phyloP scores from a whole-genome alignment of 2,113 vertebrate genomes.

The Otocyon megalotis region DNA sequence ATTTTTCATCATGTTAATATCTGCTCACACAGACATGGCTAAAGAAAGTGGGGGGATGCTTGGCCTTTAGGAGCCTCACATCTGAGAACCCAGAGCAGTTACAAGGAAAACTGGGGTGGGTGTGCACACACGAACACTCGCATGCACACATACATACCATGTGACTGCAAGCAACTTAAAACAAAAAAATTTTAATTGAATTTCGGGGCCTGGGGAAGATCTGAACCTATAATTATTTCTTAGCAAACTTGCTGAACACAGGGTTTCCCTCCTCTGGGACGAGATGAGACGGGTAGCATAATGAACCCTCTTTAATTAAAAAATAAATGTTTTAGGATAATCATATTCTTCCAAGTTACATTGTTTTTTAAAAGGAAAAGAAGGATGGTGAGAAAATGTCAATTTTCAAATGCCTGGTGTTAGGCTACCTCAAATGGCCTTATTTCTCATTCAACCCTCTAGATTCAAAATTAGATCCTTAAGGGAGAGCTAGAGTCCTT shows the following conservation, averaged over 20 bases:
- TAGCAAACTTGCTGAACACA: constrained; percentile 84
- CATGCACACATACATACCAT: constrained; percentile 49
- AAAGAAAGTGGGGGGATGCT: background rate
- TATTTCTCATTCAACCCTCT: background rate
- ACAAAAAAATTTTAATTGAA: constrained; percentile 84
- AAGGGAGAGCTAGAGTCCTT: background rate
- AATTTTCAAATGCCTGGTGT: constrained; percentile 44
- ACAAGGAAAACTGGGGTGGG: constrained; percentile 25
- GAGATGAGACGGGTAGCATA: constrained; percentile 83
- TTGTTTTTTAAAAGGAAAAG: constrained; percentile 64
- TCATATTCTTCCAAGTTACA: constrained; percentile 79
- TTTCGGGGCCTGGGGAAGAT: constrained; percentile 82
- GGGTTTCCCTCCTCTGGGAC: constrained; percentile 79
- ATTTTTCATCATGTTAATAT: constrained; percentile 4
- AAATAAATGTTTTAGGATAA: constrained; percentile 84
- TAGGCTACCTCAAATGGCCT: background rate
- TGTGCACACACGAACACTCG: background rate
- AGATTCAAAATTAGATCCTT: background rate
- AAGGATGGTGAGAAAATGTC: constrained; percentile 64
- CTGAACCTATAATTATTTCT: constrained; percentile 85
- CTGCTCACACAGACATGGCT: background rate
- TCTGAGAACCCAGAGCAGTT: constrained; percentile 24
- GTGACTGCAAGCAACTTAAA: constrained; percentile 80
- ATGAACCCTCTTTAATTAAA: constrained; percentile 85
- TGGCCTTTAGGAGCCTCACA: background rate